Evolutionary conservation across 1,140 invertebrate species (phyloP).

Genomic region (Lepidotrigona ventralis): DNA sequence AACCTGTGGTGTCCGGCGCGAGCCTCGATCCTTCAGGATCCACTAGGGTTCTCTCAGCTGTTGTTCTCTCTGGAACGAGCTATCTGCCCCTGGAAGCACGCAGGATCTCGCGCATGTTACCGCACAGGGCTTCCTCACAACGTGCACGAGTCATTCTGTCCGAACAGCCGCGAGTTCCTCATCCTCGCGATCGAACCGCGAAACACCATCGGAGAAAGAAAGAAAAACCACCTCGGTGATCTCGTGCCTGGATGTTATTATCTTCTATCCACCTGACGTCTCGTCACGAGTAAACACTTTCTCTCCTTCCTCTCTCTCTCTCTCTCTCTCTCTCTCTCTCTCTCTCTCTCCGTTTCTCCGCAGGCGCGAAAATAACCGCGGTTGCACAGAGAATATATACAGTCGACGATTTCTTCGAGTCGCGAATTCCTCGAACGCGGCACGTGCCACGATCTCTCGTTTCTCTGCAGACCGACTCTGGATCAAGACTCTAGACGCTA

Average conservation of each 20-base stretch:
- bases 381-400: constrained; percentile 35
- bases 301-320: background rate
- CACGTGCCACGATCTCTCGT: constrained; percentile 26
- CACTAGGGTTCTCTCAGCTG: constrained; percentile 17
- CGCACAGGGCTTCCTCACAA: constrained; percentile 46
- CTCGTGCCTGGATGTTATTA: background rate
- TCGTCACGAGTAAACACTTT: constrained; percentile 15
- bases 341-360: background rate
- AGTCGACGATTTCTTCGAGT: constrained; percentile 42
- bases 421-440: constrained; percentile 14
- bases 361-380: constrained; percentile 39
- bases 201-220: constrained; percentile 8
- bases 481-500: constrained; percentile 1
- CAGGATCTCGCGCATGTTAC: constrained; percentile 67
- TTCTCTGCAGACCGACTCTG: background rate
- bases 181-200: constrained; percentile 44
- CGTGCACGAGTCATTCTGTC: constrained; percentile 53
- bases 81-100: constrained; percentile 58
- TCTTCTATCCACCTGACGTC: background rate
- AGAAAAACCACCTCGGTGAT: background rate
- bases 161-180: constrained; percentile 39
- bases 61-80: constrained; percentile 12
- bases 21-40: background rate
- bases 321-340: background rate
- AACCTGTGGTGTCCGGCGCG: constrained; percentile 40